Evolutionary conservation across 2,113 vertebrate species (phyloP), one percentile per base, ranked within the genome.

Genomic region (Melanostigma gelatinosum): DNA sequence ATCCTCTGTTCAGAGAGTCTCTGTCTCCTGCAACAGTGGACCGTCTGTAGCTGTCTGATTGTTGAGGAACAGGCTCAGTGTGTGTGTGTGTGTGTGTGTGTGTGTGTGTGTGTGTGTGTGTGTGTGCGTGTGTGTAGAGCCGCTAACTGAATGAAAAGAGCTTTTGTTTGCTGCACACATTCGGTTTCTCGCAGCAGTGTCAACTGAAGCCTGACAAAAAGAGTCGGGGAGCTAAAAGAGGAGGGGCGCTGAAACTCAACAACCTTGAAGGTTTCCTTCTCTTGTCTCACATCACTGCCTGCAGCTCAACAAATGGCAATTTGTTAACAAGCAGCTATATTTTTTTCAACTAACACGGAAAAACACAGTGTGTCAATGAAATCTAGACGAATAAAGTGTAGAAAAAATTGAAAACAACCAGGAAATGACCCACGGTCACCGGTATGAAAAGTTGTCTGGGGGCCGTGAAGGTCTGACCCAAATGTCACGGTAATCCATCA

Each of bases 111-210:
- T 67, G 63, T 75, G 46, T 27, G 76, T 65, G 58, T 69, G 44
- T 63, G 36, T 32, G n/a, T n/a, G n/a, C n/a, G n/a, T n/a, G n/a
- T n/a, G 20, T 18, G 16, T 36, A 7, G 38, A 69, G 34, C 15
- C 44, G 27, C 64, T 11, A 13, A 8, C 24, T 1, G 38, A 73
- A 55, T 88, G 72, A 91, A 90, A 72, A 38, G 79, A 77, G 3
- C 86, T 86, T 82, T 88, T 88, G 86, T 88, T 57, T n/a, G 54
- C 2, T 52, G 72, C 52, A 40, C 74, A 69, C 80, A 77, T 83
- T 88, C 74, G 15, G 58, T 57, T 6, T 68, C 60, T 48, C 52
- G 15, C 75, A 63, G 52, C 67, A 15, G 50, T 24, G 58, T 57
- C 69, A 62, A 69, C 60, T 13, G 44, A 50, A 63, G n/a, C 61